phyloP scores from a whole-genome alignment of 2,797 vertebrate species.

The Chiloscyllium punctatum region DNA sequence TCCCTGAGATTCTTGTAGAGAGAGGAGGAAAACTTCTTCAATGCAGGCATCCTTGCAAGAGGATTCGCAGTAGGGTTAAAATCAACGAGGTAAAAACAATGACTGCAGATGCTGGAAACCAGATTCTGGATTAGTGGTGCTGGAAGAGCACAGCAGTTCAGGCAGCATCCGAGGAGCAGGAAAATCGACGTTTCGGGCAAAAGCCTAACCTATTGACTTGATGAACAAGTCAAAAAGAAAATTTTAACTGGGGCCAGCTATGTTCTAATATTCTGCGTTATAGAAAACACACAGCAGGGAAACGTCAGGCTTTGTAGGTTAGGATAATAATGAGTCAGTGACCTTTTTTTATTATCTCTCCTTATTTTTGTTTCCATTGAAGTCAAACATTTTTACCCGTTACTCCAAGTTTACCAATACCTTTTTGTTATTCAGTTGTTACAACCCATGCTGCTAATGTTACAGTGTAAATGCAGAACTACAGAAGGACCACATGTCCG shows the following conservation, averaged over 20 bases:
- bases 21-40: no score
- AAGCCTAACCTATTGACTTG: background rate
- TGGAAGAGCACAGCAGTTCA: no score
- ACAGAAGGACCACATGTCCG: background rate
- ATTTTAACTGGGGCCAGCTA: background rate
- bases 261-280: background rate
- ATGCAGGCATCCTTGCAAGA: no score
- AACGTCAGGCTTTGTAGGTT: background rate
- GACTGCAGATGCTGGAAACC: no score
- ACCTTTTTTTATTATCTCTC: background rate
- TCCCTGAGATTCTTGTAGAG: no score
- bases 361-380: background rate
- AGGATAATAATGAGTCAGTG: background rate
- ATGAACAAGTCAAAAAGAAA: background rate
- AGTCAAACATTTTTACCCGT: background rate
- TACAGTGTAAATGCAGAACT: background rate
- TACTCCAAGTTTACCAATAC: background rate
- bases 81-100: background rate
- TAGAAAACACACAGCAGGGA: background rate
- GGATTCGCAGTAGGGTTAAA: no score
- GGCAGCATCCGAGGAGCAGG: no score
- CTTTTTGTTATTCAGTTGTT: background rate
- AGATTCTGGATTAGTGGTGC: no score
- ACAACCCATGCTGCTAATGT: background rate
- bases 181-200: no score